phyloP scores from a whole-genome alignment of 2,797 vertebrate genomes.

The Melanogrammus aeglefinus region DNA sequence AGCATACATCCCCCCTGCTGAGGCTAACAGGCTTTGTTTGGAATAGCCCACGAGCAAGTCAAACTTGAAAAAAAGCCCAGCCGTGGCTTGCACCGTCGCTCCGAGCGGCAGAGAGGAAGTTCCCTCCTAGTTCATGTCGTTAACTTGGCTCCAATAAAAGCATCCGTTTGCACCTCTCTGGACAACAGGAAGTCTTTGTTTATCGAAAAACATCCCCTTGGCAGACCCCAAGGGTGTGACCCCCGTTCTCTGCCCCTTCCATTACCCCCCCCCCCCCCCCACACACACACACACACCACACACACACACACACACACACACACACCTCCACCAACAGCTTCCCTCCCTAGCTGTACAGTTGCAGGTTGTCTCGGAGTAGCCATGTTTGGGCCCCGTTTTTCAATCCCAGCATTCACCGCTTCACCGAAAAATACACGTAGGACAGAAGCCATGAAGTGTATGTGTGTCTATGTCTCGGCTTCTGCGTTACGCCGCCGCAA shows the following conservation, averaged over 20 bases:
- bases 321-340: background rate
- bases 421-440: constrained; percentile 55
- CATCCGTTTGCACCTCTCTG: constrained; percentile 79
- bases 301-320: background rate
- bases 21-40: constrained; percentile 45
- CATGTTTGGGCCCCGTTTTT: constrained; percentile 44
- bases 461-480: constrained; percentile 20
- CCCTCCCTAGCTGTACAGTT: constrained; percentile 6
- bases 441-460: constrained; percentile 43
- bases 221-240: constrained; percentile 41
- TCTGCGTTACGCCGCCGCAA: constrained; percentile 43
- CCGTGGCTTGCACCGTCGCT: constrained; percentile 32
- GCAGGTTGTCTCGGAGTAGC: constrained; percentile 33
- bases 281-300: background rate
- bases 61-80: constrained; percentile 44
- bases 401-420: constrained; percentile 30
- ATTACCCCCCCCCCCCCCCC: background rate
- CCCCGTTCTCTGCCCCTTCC: constrained; percentile 26
- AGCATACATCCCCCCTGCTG: constrained; percentile 25
- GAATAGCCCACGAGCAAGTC: constrained; percentile 45
- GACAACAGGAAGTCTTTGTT: constrained; percentile 81
- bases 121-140: constrained; percentile 68
- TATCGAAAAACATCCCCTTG: constrained; percentile 72
- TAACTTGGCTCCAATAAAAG: constrained; percentile 82
- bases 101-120: constrained; percentile 62